A percentile compares a stretch with the other conserved stretches of the same genome.
These are phyloP conservation scores for Chelidonichthys spinosus DNA, from an alignment of 2,797 vertebrate genomes.

Conservation along the genomic window DNA sequence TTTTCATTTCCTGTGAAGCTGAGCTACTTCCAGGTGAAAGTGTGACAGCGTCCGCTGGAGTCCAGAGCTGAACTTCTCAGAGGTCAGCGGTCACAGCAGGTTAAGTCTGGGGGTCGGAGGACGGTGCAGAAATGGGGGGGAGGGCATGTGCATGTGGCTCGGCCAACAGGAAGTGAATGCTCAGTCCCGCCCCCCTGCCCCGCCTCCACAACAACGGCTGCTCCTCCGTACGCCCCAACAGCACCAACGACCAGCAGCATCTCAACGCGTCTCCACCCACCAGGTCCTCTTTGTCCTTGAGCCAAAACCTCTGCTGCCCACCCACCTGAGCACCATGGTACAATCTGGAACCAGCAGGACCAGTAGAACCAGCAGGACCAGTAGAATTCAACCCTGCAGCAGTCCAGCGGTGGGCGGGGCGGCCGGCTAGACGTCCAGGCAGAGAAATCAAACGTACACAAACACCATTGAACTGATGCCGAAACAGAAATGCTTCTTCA, in stretches of 20 bases:
- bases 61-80: not conserved
- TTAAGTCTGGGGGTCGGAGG: conserved; percentile 16
- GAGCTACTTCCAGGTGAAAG: conserved; percentile 35
- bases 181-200: not conserved
- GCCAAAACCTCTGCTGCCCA: conserved; percentile 27
- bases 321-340: conserved; percentile 1
- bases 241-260: not conserved
- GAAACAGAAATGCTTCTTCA: conserved; percentile 84
- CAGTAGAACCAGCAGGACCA: not conserved
- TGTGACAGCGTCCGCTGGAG: conserved; percentile 16
- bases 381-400: conserved; percentile 16
- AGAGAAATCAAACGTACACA: conserved; percentile 84
- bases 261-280: conserved; percentile 23
- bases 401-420: conserved; percentile 48
- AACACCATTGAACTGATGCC: conserved; percentile 94
- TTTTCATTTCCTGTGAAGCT: conserved; percentile 16
- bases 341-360: conserved; percentile 1
- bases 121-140: not conserved
- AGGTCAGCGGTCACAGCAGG: conserved; percentile 45
- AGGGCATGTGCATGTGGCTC: not conserved
- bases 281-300: conserved; percentile 18
- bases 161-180: conserved; percentile 5
- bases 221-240: not conserved
- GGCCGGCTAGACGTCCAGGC: conserved; percentile 77
- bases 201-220: not conserved